Percentiles rank a stretch among this genome's conserved stretches.
These are phyloP conservation scores for Hypocryptadius cinnamomeus DNA, from an alignment of 2,113 vertebrate species.

Conservation along the genomic window DNA sequence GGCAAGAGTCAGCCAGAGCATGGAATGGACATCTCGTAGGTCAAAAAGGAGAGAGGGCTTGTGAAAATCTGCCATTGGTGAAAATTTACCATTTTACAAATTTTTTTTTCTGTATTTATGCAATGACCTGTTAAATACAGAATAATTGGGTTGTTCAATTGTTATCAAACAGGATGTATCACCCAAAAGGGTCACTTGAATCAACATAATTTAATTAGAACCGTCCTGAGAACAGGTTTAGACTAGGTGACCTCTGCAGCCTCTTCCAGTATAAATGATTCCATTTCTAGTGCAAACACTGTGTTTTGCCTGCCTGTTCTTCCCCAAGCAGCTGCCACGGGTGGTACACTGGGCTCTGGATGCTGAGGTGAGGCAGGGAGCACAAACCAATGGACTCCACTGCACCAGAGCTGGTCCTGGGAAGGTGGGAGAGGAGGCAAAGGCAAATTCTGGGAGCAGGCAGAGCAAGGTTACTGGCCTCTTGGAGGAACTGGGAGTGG, in stretches of 20 bases:
- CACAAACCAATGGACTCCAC: background rate
- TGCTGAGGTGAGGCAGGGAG: background rate
- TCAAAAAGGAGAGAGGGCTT: background rate
- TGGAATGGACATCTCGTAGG: background rate
- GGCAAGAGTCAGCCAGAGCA: background rate
- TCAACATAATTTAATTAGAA: background rate
- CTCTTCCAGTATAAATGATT: background rate
- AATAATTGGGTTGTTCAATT: background rate
- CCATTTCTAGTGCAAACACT: background rate
- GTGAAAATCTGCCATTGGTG: background rate
- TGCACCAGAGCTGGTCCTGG: background rate
- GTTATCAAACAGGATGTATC: background rate
- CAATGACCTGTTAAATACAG: background rate
- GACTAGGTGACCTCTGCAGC: background rate
- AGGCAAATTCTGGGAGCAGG: background rate
- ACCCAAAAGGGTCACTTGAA: background rate
- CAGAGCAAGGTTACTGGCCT: background rate
- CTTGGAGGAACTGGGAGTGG: background rate
- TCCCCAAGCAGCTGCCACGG: accelerated
- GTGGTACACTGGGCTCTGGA: background rate
- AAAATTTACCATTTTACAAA: background rate
- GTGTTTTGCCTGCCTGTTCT: background rate
- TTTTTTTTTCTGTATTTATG: background rate
- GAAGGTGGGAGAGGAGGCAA: background rate
- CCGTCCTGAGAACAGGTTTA: background rate